Evolutionary conservation across 2,113 vertebrate species (phyloP), one percentile per base, ranked within the genome.

Genomic region (Sciurus niger): DNA sequence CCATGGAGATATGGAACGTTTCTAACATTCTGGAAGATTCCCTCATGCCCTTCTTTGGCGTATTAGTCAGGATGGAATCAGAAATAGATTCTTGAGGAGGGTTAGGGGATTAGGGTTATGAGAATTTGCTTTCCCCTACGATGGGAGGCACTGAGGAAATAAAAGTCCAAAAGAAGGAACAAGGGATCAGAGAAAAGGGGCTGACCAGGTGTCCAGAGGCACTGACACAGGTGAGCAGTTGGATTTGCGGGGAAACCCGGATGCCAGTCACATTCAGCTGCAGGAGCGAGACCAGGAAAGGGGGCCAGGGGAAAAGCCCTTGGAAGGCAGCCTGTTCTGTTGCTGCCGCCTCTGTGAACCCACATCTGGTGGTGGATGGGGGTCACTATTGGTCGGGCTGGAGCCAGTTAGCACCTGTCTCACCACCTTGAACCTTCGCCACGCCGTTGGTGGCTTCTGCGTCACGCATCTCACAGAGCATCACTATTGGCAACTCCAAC

Each of bases 351-450:
- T 58, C 68, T 40, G 11, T 8, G 46, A 32, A 2, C 53, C 67
- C 48, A 28, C 22, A 12, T 63, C n/a, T 30, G 72, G 24, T 4
- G 30, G 48, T 80, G 67, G 12, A 30, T 70, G 72, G 53, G 60
- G 28, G n/a, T 80, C 58, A 2, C 17, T 16, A 48, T 24, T 63
- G 24, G 60, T 10, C 3, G 24, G 60, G 43, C 28, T 30, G 37
- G 74, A 80, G 65, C 25, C 60, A 6, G 2, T 34, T 3, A 24
- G 37, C 43, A 34, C 24, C 40, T 46, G 13, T 48, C 72, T 88
- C 24, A 37, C 48, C 1, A 0, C 0, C 4, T 13, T 0, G 28
- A 60, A 70, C 20, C 40, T 76, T 60, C 7, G 32, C 48, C 17
- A 1, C 2, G 16, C 5, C 9, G 12, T 83, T 1, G 9, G 28